A percentile compares a stretch with the other conserved stretches of the same genome.
Evolutionary conservation across 2,113 vertebrate genomes (phyloP).

Genomic region (Misgurnus mizolepis): DNA sequence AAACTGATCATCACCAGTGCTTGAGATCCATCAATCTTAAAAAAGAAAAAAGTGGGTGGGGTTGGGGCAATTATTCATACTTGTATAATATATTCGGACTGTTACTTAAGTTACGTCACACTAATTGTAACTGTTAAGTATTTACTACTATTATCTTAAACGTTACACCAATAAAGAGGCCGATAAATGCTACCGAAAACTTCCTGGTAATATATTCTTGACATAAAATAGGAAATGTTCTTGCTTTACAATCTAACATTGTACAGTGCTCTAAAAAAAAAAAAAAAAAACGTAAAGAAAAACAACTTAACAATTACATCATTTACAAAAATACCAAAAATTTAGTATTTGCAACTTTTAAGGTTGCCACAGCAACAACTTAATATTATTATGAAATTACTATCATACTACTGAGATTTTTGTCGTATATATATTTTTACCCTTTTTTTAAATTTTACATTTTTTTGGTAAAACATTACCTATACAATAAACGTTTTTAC

Average conservation of each 20-base stretch:
- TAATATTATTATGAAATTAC: conserved; percentile 80
- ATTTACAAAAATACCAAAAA: conserved; percentile 81
- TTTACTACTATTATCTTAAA: conserved; percentile 70
- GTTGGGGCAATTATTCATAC: conserved; percentile 53
- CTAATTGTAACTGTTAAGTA: conserved; percentile 69
- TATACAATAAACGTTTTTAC: conserved; percentile 74
- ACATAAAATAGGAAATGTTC: conserved; percentile 71
- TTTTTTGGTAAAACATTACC: conserved; percentile 75
- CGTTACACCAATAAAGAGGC: conserved; percentile 68
- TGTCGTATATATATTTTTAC: conserved; percentile 69
- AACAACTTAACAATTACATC: conserved; percentile 69
- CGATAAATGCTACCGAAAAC: conserved; percentile 72
- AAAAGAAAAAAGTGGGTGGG: conserved; percentile 46
- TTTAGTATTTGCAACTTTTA: conserved; percentile 77
- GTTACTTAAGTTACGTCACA: conserved; percentile 64
- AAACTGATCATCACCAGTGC: conserved; percentile 55
- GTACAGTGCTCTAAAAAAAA: conserved; percentile 70
- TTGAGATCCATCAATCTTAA: conserved; percentile 53
- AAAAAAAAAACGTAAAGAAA: conserved; percentile 27
- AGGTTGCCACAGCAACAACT: conserved; percentile 79
- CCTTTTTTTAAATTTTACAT: conserved; percentile 46
- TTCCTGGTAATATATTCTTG: conserved; percentile 69
- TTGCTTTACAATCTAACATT: conserved; percentile 74
- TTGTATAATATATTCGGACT: conserved; percentile 63
- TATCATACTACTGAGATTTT: conserved; percentile 78